Evolutionary conservation across 2,113 vertebrate genomes (phyloP).

Genomic region (Hassar affinis): DNA sequence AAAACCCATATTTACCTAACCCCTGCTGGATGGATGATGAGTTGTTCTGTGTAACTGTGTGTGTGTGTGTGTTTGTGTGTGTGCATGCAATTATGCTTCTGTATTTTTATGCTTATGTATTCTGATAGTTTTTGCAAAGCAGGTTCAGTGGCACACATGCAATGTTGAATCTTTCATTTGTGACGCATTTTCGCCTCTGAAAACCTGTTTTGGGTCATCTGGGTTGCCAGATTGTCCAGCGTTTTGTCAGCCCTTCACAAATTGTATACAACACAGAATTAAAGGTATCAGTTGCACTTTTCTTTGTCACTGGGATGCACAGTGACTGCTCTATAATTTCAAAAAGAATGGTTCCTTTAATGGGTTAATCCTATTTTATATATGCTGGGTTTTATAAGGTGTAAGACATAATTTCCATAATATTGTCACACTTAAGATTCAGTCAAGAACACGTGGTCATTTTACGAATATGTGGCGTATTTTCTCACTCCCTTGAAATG

Average conservation of each 20-base stretch:
- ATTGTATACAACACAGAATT: background rate
- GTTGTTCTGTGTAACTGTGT: constrained; percentile 22
- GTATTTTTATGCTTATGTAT: too few species aligned
- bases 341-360: background rate
- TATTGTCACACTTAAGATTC: background rate
- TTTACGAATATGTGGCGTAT: background rate
- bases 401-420: background rate
- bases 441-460: background rate
- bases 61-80: too few species aligned
- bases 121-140: background rate
- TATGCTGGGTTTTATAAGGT: background rate
- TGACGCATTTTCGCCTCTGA: too few species aligned
- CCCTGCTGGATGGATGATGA: constrained; percentile 9
- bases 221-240: background rate
- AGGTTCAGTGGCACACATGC: background rate
- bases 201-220: background rate
- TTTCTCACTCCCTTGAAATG: background rate
- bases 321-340: background rate
- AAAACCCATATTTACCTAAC: constrained; percentile 26
- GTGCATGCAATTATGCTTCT: constrained; percentile 19
- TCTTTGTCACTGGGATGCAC: background rate
- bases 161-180: background rate
- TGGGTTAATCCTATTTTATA: background rate
- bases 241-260: background rate
- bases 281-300: background rate